Evolutionary conservation across 30 jellyfish, hydroid and myxozoan genomes (phyloP), one percentile per base, ranked within the genome.

Genomic region (Cassiopea xamachana): DNA sequence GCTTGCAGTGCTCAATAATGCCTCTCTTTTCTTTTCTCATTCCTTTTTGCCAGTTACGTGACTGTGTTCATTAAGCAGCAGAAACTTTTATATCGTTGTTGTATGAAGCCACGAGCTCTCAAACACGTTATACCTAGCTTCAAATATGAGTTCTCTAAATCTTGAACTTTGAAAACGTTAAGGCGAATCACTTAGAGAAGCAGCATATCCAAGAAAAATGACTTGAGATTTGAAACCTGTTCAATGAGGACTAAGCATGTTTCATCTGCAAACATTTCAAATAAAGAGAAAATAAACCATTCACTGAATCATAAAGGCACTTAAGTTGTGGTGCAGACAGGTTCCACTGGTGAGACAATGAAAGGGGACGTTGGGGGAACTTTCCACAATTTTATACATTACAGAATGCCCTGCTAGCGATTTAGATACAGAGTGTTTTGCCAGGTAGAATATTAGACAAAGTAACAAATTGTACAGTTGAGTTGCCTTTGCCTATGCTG

Each of bases 11-110:
- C 50, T 45, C 10, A 6, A 82, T 46, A 16, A 16, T 79, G 47
- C 55, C 82, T 82, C 50, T 45, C 50, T 79, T 9, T 79, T 82
- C 12, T 12, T 79, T 46, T 73, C 50, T 79, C 27, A 82, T 10
- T 10, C 88, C 88, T 82, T 58, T 58, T 58, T 58, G 69, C 69
- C 69, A 58, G 13, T 13, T 58, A 58, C 69, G 13, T 13, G 12
- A 58, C 69, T 58, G 13, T 58, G 69, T 58, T 58, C 69, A 13
- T 58, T 58, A n/a, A n/a, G n/a, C 69, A 58, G 69, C 69, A 13
- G 69, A 5, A 5, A 58, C 69, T 58, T 58, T 58, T 58, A 58
- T 5, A 77, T 73, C 69, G 69, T 58, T 58, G 12, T 58, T 13
- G 69, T 58, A 13, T 58, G 69, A 58, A 7, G 13, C 7, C 69